A percentile compares a stretch with the other conserved stretches of the same genome.
These are phyloP conservation scores for Tethea ocularis DNA, from an alignment of 2,888 invertebrate genomes.

Conservation along the genomic window DNA sequence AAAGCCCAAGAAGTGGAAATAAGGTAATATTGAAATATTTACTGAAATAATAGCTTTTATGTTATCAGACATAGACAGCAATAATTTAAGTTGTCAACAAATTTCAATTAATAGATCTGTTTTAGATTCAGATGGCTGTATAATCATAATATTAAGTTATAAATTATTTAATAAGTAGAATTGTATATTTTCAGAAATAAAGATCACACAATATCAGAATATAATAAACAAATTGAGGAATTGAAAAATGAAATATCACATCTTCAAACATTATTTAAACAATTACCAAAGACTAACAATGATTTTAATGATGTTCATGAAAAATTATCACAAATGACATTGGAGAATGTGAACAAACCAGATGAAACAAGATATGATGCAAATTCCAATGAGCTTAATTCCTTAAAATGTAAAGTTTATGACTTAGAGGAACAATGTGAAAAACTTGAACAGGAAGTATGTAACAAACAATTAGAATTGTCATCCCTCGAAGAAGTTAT, in stretches of 20 bases:
- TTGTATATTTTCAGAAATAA: constrained; percentile 63
- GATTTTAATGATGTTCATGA: constrained; percentile 43
- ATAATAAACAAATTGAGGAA: constrained; percentile 74
- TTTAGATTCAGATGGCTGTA: background rate
- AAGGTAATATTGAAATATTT: constrained; percentile 46
- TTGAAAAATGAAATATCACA: constrained; percentile 63
- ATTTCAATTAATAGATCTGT: background rate
- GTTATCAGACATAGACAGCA: background rate
- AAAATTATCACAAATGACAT: constrained; percentile 38
- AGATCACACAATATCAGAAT: constrained; percentile 71
- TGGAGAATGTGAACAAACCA: constrained; percentile 18
- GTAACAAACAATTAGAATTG: constrained; percentile 70
- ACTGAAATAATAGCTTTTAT: background rate
- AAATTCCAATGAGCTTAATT: constrained; percentile 33
- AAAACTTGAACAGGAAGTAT: constrained; percentile 68
- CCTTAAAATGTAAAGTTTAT: constrained; percentile 53
- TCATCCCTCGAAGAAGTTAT: constrained; percentile 73
- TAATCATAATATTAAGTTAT: background rate
- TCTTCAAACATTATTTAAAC: constrained; percentile 51
- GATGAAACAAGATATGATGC: constrained; percentile 12
- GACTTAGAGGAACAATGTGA: constrained; percentile 65
- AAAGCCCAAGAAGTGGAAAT: constrained; percentile 77
- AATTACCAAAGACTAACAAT: constrained; percentile 32
- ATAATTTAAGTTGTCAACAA: background rate
- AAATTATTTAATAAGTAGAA: background rate